These are phyloP conservation scores for Sphaerophoria rueppellii DNA, from an alignment of 2,888 invertebrate species.

Conservation along the genomic window DNA sequence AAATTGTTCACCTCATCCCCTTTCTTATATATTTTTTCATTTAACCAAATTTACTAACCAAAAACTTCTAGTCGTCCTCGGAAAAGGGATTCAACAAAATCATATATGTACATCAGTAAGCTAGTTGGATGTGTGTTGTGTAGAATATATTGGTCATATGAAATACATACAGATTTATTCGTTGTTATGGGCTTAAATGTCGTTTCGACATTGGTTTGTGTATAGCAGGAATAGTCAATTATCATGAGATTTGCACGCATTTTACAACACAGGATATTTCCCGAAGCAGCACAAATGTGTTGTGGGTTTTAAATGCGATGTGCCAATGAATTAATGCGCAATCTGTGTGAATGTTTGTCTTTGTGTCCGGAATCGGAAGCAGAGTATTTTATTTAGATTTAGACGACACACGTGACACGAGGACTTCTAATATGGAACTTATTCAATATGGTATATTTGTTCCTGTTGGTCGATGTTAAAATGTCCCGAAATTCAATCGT, in stretches of 20 bases:
- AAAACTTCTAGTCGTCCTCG: constrained; percentile 21
- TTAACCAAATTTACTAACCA: constrained; percentile 43
- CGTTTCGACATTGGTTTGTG: constrained; percentile 4
- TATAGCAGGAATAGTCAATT: constrained; percentile 43
- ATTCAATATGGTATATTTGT: background rate
- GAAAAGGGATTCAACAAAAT: constrained; percentile 16
- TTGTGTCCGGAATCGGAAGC: constrained; percentile 1
- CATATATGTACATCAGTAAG: constrained; percentile 12
- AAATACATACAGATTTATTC: constrained; percentile 52
- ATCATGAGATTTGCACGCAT: constrained; percentile 64
- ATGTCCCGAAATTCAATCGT: background rate
- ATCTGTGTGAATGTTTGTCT: background rate
- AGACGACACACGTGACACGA: background rate
- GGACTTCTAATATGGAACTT: background rate
- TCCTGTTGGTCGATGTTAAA: background rate
- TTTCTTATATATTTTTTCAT: background rate
- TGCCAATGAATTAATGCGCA: constrained; percentile 39
- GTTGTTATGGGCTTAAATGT: constrained; percentile 45
- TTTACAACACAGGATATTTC: constrained; percentile 42
- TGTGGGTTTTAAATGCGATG: constrained; percentile 57
- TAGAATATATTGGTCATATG: constrained; percentile 40
- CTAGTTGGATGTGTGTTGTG: background rate
- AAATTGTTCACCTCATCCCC: constrained; percentile 42
- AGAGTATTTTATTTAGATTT: background rate
- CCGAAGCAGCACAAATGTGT: constrained; percentile 40